Base-by-base conservation (phyloP, 2,888 invertebrate species). In the Drosophila hawaiiensis region DNA sequence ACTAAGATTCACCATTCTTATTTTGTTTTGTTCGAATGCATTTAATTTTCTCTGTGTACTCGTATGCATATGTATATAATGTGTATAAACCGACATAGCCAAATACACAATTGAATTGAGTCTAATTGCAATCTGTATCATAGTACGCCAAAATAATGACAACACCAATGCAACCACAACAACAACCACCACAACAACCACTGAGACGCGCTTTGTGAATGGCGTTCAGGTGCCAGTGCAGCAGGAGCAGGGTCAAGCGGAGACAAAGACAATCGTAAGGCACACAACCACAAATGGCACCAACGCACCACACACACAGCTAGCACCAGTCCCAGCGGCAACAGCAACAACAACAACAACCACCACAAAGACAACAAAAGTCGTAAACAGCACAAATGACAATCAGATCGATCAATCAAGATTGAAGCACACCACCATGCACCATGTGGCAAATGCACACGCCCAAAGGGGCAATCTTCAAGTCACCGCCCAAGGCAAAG, bases 121-220 rank as follows among this genome's bases (percentile, higher is more conserved):
- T 47, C 31, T 43, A 62, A 50, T 41, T 37, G 35, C 31, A 47
- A 59, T 66, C 39, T 63, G 60, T 66, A 68, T 67, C 47, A 67
- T 72, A 91, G 91, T 91, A 60, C 91, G 89, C 69, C 69, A 73
- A 63, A 88, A 84, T 76, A 78, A 64, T 37, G 76, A 54, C 80
- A 60, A 68, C 47, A 65, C 47, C 29, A 49, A 60, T 10, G 56
- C 50, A 31, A 82, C 59, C 10, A 74, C 67, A 50, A 78, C 71
- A 12, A 78, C 73, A 47, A 77, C 78, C 14, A 82, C 80, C 10
- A 80, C 80, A 19, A 76, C 73, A 31, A 65, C 64, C 28, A 82
- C 82, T 3, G 68, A 72, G 53, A 63, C 53, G 50, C 49, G 55
- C 22, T 41, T 47, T 7, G 49, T 52, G 7, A 63, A 63, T 41